Evolutionary conservation across 2,113 vertebrate species (phyloP).

Genomic region (Octodon degus): DNA sequence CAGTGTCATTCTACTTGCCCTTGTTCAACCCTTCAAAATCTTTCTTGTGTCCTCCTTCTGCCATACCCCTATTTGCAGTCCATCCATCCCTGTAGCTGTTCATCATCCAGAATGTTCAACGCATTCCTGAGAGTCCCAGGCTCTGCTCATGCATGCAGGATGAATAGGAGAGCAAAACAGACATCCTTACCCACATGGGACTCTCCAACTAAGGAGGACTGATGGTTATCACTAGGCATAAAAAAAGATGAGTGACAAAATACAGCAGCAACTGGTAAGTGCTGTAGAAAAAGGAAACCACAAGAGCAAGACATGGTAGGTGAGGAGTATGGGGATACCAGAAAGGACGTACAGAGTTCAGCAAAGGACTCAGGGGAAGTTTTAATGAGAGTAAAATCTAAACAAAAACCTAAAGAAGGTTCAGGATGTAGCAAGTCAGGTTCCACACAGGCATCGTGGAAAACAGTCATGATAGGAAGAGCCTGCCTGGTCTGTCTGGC

Average conservation of each 20-base stretch:
- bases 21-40: background rate
- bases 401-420: background rate
- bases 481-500: background rate
- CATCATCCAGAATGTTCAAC: background rate
- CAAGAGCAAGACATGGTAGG: background rate
- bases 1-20: background rate
- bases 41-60: background rate
- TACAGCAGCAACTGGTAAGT: background rate
- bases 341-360: background rate
- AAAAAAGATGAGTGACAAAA: background rate
- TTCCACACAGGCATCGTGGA: background rate
- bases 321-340: background rate
- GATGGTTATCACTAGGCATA: background rate
- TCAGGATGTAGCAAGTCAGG: background rate
- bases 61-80: background rate
- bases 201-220: background rate
- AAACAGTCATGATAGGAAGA: background rate
- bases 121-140: background rate
- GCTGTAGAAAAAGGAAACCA: background rate
- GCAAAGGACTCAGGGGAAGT: background rate
- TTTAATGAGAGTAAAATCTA: background rate
- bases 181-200: background rate
- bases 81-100: background rate
- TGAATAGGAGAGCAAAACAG: background rate
- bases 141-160: background rate